Evolutionary conservation across 2,888 invertebrate species (phyloP).

Genomic region (Macropis europaea): DNA sequence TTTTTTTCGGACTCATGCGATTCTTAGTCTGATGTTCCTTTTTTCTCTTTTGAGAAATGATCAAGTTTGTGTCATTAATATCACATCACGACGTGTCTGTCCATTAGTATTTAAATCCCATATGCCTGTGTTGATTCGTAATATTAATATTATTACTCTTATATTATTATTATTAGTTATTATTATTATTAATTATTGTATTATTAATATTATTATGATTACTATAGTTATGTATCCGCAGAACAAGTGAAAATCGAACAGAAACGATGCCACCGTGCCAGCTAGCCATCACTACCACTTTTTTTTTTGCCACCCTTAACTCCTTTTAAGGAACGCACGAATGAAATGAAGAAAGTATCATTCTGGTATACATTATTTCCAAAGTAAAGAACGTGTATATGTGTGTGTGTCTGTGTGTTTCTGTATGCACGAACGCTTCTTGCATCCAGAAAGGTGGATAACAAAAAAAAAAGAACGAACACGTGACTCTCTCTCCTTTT

Average conservation of each 20-base stretch:
- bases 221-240: slow-evolving; percentile 30
- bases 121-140: slow-evolving; percentile 57
- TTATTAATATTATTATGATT: slow-evolving; percentile 56
- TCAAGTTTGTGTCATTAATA: slow-evolving; percentile 44
- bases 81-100: slow-evolving; percentile 57
- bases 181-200: slow-evolving; percentile 49
- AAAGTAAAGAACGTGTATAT: slow-evolving; percentile 52
- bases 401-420: slow-evolving; percentile 33
- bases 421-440: slow-evolving; percentile 38
- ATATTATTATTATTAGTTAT: slow-evolving; percentile 46
- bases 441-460: slow-evolving; percentile 28
- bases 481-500: slow-evolving; percentile 66
- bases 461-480: slow-evolving; percentile 42
- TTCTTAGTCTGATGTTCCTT: too few species aligned
- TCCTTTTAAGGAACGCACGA: slow-evolving; percentile 20
- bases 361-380: slow-evolving; percentile 52
- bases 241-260: slow-evolving; percentile 8
- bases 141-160: slow-evolving; percentile 46
- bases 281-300: slow-evolving; percentile 59
- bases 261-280: slow-evolving; percentile 54
- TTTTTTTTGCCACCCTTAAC: not conserved
- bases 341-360: slow-evolving; percentile 36
- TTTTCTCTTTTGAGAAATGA: not conserved
- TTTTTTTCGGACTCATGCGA: too few species aligned
- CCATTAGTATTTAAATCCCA: slow-evolving; percentile 62